Base-by-base conservation (phyloP, 2,888 invertebrate species). In the Drosophila borealis region DNA sequence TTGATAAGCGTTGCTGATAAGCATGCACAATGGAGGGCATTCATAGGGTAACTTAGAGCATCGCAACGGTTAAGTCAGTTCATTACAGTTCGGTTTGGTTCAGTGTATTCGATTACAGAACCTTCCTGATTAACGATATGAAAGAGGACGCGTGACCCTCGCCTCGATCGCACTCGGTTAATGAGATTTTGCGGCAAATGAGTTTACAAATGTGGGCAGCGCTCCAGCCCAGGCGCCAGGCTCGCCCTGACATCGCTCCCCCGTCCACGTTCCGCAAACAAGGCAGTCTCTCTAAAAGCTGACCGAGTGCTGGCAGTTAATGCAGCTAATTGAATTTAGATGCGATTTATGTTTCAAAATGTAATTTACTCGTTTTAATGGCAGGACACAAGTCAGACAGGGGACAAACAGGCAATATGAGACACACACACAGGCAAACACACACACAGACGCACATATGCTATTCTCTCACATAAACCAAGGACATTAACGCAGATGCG, bases 271-370 rank as follows among this genome's bases (percentile, higher is more conserved):
- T 36, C 11, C 10, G 4, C 17, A 1, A 5, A 10, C 21, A 36
- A 13, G n/a, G 54, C 42, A 21, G 19, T n/a, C 33, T 19, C 37
- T 29, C 45, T 37, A 21, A 42, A 33, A 56, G 42, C 55, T 19
- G 10, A 19, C 48, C 34, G 59, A 41, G 53, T 63, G 55, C 45
- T 63, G 57, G 36, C 60, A 70, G 70, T 74, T 69, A 81, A 81
- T 78, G 75, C 78, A 76, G 70, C 78, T 82, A 82, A 83, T 84
- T 84, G 78, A 84, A 81, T 82, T 80, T 72, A 72, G 69, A 67
- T 71, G 78, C 80, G 84, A 80, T 80, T 82, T 81, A 76, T 81
- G 78, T 69, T 64, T 62, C 79, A 54, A 71, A 75, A 70, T 84
- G 73, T 80, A 84, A 76, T 78, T 81, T 70, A 57, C 55, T 59